Conservation (phyloP, 2,113 vertebrate species). For the Orycteropus afer region DNA sequence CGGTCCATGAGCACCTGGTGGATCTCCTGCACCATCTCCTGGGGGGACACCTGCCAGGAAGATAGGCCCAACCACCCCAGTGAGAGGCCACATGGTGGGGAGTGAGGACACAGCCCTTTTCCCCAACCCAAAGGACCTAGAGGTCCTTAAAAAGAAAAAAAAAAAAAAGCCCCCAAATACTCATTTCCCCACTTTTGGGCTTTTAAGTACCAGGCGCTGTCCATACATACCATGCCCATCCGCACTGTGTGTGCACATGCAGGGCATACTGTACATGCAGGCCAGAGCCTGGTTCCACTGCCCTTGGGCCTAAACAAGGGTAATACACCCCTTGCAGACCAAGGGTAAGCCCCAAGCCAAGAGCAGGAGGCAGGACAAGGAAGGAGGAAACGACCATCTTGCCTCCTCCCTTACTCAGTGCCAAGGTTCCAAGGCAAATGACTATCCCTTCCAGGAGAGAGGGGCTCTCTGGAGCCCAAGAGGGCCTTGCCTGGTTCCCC, state of each 20-base stretch:
- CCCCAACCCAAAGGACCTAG: background rate
- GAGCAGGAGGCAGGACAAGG: background rate
- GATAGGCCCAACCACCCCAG: background rate
- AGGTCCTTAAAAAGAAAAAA: background rate
- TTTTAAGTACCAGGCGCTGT: background rate
- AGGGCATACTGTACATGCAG: background rate
- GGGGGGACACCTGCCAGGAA: constrained; percentile 93
- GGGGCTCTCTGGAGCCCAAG: background rate
- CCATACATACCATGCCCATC: background rate
- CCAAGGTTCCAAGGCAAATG: background rate
- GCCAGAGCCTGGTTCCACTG: background rate
- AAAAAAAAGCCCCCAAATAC: background rate
- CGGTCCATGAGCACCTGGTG: constrained; percentile 99
- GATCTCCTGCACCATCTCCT: constrained; percentile 99
- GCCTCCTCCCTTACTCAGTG: background rate
- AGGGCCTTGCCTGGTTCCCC: background rate
- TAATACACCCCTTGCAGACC: background rate
- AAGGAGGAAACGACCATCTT: background rate
- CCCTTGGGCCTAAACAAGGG: background rate
- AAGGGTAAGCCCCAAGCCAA: background rate
- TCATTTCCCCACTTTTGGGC: background rate
- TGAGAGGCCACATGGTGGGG: background rate
- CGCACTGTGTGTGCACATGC: fast-evolving
- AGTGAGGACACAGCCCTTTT: background rate
- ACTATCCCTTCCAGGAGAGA: background rate